These are phyloP conservation scores for Poeciliopsis paucimaculata DNA, from an alignment of 2,797 vertebrate species.

Conservation along the genomic window DNA sequence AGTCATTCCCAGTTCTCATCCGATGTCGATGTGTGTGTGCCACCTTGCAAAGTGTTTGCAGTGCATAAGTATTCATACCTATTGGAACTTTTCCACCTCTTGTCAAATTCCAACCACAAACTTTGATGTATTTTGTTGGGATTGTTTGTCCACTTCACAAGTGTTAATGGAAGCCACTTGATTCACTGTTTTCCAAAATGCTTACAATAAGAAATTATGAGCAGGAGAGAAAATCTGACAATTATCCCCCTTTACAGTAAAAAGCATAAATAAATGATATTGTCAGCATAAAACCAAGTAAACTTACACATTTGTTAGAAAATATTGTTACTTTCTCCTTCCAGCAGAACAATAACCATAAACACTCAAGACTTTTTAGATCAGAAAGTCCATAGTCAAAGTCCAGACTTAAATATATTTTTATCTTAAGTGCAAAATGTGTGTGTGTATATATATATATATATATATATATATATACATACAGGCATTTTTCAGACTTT, in stretches of 20 bases:
- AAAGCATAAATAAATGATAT: background rate
- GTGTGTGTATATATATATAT: no score
- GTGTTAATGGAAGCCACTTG: background rate
- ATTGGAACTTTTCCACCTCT: background rate
- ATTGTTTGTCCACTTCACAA: background rate
- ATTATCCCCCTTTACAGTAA: background rate
- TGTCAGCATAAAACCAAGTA: background rate
- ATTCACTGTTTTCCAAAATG: background rate
- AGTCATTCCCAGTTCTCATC: background rate
- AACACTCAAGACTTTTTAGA: background rate
- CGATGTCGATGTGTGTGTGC: background rate
- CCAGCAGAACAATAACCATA: background rate
- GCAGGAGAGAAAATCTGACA: background rate
- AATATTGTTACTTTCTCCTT: background rate
- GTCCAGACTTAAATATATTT: background rate
- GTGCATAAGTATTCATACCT: background rate
- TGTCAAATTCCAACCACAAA: background rate
- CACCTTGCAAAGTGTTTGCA: background rate
- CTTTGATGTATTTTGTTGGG: background rate
- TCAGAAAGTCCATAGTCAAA: background rate
- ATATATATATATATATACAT: no score
- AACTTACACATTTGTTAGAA: background rate
- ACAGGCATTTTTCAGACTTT: background rate
- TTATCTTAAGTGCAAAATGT: no score
- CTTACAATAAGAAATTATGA: background rate